These are phyloP conservation scores for Homarus gammarus DNA, from an alignment of 2,888 invertebrate genomes.

Conservation along the genomic window DNA sequence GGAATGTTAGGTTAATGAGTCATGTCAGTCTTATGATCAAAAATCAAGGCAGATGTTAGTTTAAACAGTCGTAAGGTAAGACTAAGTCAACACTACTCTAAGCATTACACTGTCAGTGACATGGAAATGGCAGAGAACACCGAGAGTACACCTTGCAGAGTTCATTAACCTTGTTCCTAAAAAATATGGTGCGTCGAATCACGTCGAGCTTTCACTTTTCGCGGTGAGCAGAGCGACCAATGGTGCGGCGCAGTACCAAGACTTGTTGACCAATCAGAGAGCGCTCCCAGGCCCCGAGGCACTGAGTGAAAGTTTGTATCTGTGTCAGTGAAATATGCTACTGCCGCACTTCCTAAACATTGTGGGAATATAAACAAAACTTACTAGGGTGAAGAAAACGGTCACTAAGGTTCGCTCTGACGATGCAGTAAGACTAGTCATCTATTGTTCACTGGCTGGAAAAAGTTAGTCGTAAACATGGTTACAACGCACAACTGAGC, in stretches of 20 bases:
- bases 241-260: background rate
- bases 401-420: too few relatives aligned
- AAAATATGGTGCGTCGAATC: slow-evolving; percentile 46
- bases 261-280: slow-evolving; percentile 15
- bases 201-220: slow-evolving; percentile 61
- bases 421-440: too few relatives aligned
- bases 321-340: slow-evolving; percentile 58
- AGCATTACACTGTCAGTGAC: background rate
- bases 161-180: slow-evolving; percentile 54
- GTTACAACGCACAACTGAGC: too few relatives aligned
- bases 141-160: slow-evolving; percentile 13
- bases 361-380: background rate
- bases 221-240: background rate
- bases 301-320: slow-evolving; percentile 44
- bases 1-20: background rate
- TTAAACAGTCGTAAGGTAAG: background rate
- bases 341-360: background rate
- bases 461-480: too few relatives aligned
- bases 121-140: background rate
- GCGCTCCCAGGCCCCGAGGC: slow-evolving; percentile 23
- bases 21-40: background rate
- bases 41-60: slow-evolving; percentile 42
- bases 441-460: too few relatives aligned
- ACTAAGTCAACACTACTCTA: background rate
- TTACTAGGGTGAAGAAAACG: background rate